These are phyloP conservation scores for Onthophagus sagittarius DNA, from an alignment of 2,888 invertebrate genomes.

Conservation along the genomic window DNA sequence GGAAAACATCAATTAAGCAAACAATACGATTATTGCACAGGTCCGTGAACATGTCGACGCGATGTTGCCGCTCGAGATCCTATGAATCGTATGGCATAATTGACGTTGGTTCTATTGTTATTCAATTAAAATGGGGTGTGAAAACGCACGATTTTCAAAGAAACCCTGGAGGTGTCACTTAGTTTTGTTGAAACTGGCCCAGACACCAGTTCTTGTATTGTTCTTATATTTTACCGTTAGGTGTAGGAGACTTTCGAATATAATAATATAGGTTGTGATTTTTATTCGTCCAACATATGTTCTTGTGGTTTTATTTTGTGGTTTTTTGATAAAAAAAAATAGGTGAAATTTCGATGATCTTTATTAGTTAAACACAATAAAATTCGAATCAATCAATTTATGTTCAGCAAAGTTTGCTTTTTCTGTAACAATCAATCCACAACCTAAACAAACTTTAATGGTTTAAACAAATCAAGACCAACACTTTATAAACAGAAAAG, in stretches of 20 bases:
- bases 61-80: conserved; percentile 29
- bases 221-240: neutral
- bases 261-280: neutral
- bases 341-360: neutral
- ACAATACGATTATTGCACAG: conserved; percentile 33
- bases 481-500: neutral
- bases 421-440: neutral
- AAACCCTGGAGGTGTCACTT: neutral
- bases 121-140: conserved; percentile 25
- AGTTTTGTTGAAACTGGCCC: neutral
- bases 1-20: conserved; percentile 6
- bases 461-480: neutral
- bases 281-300: neutral
- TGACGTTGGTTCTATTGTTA: conserved; percentile 25
- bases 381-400: neutral
- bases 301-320: neutral
- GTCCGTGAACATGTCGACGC: conserved; percentile 30
- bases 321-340: neutral
- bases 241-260: neutral
- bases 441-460: neutral
- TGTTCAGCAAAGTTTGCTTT: neutral
- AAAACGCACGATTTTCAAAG: neutral
- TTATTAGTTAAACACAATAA: neutral
- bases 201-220: neutral
- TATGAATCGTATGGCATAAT: conserved; percentile 20